These are phyloP conservation scores for Holotrichia oblita DNA, from an alignment of 1,140 invertebrate genomes.

Conservation along the genomic window DNA sequence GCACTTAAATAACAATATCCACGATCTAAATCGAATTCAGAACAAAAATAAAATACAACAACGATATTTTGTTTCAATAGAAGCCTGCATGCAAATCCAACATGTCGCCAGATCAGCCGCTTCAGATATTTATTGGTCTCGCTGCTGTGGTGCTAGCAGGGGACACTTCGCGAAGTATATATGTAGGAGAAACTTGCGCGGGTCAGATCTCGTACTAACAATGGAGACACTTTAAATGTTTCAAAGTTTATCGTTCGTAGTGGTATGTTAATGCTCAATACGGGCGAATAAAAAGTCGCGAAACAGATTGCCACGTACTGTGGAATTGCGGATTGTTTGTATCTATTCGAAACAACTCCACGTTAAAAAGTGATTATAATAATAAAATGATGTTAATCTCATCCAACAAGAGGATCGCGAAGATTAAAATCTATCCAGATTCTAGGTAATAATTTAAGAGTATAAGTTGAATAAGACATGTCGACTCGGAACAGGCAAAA, in stretches of 20 bases:
- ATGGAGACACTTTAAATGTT: conserved; percentile 40
- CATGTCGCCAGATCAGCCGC: not conserved
- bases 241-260: conserved; percentile 37
- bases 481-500: no score
- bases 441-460: no score
- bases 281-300: conserved; percentile 36
- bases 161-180: not conserved
- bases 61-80: conserved; percentile 10
- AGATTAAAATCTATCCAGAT: no score
- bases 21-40: no score
- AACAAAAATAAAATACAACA: not conserved
- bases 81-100: not conserved
- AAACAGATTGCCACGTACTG: conserved; percentile 33
- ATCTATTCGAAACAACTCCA: no score
- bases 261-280: conserved; percentile 38
- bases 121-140: conserved; percentile 36
- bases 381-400: no score
- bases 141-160: not conserved
- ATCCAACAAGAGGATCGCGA: no score
- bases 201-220: conserved; percentile 14
- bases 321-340: no score
- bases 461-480: no score
- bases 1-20: no score
- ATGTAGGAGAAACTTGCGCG: not conserved
- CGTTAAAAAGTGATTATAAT: no score